Evolutionary conservation across 2,113 vertebrate species (phyloP).

Genomic region (Eulemur rufifrons): DNA sequence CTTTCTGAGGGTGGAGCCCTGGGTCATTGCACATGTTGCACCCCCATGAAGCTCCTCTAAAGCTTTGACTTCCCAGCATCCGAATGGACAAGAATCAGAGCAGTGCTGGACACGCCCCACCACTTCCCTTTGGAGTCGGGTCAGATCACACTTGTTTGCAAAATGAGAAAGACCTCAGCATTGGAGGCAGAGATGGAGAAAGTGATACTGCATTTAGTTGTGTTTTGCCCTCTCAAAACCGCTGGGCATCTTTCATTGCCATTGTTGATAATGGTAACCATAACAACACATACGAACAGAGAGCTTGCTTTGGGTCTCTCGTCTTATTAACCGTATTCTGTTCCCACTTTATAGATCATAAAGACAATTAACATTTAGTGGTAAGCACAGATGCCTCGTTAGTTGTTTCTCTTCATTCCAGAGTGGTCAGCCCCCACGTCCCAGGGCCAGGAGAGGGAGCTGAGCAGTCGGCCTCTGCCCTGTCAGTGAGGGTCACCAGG

Average conservation of each 20-base stretch:
- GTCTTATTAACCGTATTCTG: slow-evolving; percentile 58
- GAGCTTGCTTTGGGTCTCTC: slow-evolving; percentile 28
- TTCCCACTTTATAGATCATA: slow-evolving; percentile 53
- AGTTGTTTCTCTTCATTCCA: neutral
- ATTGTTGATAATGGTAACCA: slow-evolving; percentile 57
- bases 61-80: neutral
- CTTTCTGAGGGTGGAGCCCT: neutral
- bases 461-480: neutral
- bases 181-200: slow-evolving; percentile 20
- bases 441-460: neutral
- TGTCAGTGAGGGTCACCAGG: neutral
- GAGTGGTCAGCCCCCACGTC: neutral
- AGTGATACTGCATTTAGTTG: neutral
- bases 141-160: slow-evolving; percentile 52
- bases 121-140: slow-evolving; percentile 40
- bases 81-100: neutral
- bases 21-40: too few species aligned
- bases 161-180: neutral
- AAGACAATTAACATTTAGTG: slow-evolving; percentile 43
- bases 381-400: neutral
- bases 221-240: neutral
- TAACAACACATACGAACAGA: slow-evolving; percentile 54
- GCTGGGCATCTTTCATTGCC: neutral
- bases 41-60: neutral
- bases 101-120: neutral